phyloP scores from a whole-genome alignment of 2,888 invertebrate species.

The Metallyticus violacea region DNA sequence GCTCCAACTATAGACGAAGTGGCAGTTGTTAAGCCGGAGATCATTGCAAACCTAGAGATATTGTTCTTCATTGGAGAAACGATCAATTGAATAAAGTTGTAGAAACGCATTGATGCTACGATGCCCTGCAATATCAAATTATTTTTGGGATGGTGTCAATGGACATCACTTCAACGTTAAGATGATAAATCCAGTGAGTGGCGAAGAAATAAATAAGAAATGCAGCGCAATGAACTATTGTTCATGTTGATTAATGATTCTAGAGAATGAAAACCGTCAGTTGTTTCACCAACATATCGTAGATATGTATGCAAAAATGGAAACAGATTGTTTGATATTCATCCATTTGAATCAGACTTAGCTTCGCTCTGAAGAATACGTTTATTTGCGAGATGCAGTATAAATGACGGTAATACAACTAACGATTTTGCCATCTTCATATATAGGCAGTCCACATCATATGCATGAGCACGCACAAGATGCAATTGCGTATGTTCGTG shows the following conservation, averaged over 20 bases:
- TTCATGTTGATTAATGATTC: constrained; percentile 33
- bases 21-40: too few relatives aligned
- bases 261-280: constrained; percentile 24
- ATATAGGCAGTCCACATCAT: neutral
- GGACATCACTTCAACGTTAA: constrained; percentile 6
- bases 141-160: constrained; percentile 35
- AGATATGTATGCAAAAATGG: constrained; percentile 38
- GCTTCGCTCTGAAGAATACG: constrained; percentile 35
- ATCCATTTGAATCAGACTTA: constrained; percentile 35
- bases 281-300: constrained; percentile 38
- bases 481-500: too few relatives aligned
- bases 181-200: constrained; percentile 7
- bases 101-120: constrained; percentile 34
- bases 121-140: constrained; percentile 39
- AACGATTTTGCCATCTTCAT: constrained; percentile 5
- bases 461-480: too few relatives aligned
- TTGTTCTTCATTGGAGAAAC: constrained; percentile 17
- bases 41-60: too few relatives aligned
- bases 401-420: constrained; percentile 5
- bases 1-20: too few relatives aligned
- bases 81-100: constrained; percentile 28
- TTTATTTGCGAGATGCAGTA: constrained; percentile 37
- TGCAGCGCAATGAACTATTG: constrained; percentile 32
- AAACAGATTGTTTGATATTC: constrained; percentile 35
- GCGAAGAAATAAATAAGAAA: constrained; percentile 26